Percentiles rank a stretch among this genome's conserved stretches.
These are phyloP conservation scores for Carterocephalus palaemon DNA, from an alignment of 2,888 invertebrate genomes.

Conservation along the genomic window DNA sequence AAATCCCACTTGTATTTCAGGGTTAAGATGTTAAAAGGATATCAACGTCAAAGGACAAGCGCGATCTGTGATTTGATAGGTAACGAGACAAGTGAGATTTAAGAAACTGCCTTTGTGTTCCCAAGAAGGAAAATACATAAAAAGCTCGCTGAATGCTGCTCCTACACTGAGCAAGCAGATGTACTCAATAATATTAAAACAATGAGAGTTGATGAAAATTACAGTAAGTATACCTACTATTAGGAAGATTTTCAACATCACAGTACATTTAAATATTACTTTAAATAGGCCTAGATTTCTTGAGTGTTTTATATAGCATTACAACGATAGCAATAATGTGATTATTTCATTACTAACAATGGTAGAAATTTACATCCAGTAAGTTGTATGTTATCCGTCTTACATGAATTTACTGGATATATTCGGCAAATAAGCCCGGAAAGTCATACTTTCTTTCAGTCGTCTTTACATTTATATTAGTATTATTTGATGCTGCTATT, in stretches of 20 bases:
- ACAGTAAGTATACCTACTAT: not conserved
- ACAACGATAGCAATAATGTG: no score
- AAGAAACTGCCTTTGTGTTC: constrained; percentile 47
- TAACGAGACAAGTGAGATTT: constrained; percentile 63
- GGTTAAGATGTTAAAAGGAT: constrained; percentile 45
- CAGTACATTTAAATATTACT: no score
- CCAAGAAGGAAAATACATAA: constrained; percentile 26
- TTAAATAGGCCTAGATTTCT: no score
- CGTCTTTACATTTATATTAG: no score
- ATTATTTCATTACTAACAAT: no score
- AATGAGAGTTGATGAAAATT: not conserved
- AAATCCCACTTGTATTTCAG: constrained; percentile 19
- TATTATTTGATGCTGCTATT: no score
- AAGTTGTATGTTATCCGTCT: no score
- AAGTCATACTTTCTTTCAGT: no score
- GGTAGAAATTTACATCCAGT: no score
- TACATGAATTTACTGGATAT: no score
- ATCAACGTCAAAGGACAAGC: constrained; percentile 44
- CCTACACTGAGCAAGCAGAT: constrained; percentile 17
- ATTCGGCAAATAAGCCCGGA: no score
- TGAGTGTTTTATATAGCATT: no score
- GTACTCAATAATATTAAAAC: not conserved
- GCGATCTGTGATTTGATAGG: constrained; percentile 43
- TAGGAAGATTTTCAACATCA: not conserved
- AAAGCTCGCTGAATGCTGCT: constrained; percentile 10